Base-by-base conservation (phyloP, 2,888 invertebrate species). In the Drosophila monieri region DNA sequence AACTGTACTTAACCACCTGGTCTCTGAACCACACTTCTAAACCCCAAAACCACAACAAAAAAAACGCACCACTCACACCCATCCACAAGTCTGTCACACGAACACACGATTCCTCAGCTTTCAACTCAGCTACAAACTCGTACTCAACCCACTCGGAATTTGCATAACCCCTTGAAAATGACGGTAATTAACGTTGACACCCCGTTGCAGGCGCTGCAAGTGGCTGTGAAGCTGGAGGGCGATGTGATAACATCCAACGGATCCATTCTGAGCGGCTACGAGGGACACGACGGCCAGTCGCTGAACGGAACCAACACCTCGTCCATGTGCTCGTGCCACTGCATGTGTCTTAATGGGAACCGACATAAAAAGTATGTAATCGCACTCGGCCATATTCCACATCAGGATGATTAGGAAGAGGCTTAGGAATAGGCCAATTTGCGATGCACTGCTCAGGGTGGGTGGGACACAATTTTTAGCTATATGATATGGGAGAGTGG, bases 171-270 rank as follows among this genome's bases (percentile, higher is more conserved):
- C 25, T 32, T 10, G 27, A 54, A 39, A 52, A 55, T 47, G 37
- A 25, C 59, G 44, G 59, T 76, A 64, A 68, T 51, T 48, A 67
- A 74, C 27, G 43, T 54, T n/a, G n/a, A 30, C 56, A 47, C 53
- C 53, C 64, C 62, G 48, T 90, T 91, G 53, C 93, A 97, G 95
- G 98, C 98, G 67, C 96, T 98, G 76, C 97, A 97, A 90, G 98
- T 97, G 52, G 98, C 98, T 61, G 98, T 99, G 21, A 94, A 98
- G 68, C 93, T 99, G 72, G 98, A 99, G 90, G 98, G 99, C 70
- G 99, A 99, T 93, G 97, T 99, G 85, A 99, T 99, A 92, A 97
- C 97, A 67, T 97, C 97, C 46, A 97, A 97, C 89, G 97, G 97
- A 66, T 97, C 96, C 78, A 97, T 97, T 87, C 92, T 97, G 84